Percentiles rank a stretch among this genome's conserved stretches.
Conservation (phyloP, 2,888 invertebrate species). For the Agrotis segetum region DNA sequence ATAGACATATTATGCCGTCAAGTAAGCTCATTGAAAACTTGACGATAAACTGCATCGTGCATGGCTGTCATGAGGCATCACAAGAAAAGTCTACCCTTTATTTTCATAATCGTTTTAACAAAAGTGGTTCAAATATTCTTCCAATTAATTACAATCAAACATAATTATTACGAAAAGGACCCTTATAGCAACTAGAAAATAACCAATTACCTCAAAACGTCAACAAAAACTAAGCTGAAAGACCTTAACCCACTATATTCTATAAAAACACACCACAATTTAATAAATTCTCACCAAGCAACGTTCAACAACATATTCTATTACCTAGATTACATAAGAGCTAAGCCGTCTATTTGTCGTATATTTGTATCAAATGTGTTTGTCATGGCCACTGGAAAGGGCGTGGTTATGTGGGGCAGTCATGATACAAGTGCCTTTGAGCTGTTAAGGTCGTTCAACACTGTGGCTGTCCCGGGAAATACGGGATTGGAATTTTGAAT, state of each 20-base stretch:
- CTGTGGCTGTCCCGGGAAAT: slow-evolving; percentile 17
- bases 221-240: background rate
- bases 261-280: slow-evolving; percentile 20
- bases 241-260: slow-evolving; percentile 5
- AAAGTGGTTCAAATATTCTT: no score
- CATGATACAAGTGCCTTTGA: slow-evolving; percentile 18
- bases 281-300: slow-evolving; percentile 2
- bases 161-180: no score
- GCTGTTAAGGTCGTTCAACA: slow-evolving; percentile 24
- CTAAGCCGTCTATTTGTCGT: slow-evolving; percentile 12
- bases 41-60: no score
- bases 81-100: no score
- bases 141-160: no score
- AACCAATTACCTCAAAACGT: background rate
- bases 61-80: no score
- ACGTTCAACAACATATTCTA: background rate
- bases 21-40: no score
- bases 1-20: no score
- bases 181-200: no score
- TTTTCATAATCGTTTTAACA: no score
- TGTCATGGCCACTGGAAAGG: slow-evolving; percentile 54
- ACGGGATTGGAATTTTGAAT: background rate
- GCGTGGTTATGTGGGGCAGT: slow-evolving; percentile 49
- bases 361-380: slow-evolving; percentile 53
- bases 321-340: slow-evolving; percentile 41